Base-by-base conservation (phyloP, 53 echinoderm and acorn worm species). In the Stichopus horrens region DNA sequence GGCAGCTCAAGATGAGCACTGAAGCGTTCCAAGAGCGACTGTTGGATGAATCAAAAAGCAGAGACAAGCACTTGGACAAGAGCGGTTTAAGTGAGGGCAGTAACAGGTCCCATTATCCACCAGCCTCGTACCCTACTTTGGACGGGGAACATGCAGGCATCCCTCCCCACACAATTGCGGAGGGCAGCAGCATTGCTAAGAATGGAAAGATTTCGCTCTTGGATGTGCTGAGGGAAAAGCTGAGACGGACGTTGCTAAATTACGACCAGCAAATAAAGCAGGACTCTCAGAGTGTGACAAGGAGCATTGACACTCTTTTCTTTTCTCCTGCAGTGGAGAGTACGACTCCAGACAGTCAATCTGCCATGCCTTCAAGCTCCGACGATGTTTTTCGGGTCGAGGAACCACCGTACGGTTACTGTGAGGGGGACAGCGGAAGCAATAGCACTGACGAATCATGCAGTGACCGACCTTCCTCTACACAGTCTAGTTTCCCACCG, bases 321-420 rank as follows among this genome's bases (percentile, higher is more conserved):
- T 87, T 87, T 23, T 87, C 87, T 22, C 87, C 87, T 18, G 87
- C 75, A n/a, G 87, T 87, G 11, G 87, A 87, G 55, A 87, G 87
- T 21, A 87, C 87, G 18, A 75, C 75, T 4, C 87, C 85, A 7
- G 85, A 85, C 52, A 85, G 85, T 66, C 85, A 85, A 52, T 85
- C 85, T 13, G 85, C 85, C 23, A 85, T 85, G 85, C 85, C 85
- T 52, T 85, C 85, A 16, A 85, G 85, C 52, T 85, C 85, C 21
- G 85, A 85, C 37, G 85, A 85, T 23, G 85, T 85, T 20, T 85
- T 85, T 16, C 23, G 68, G 19, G 58, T 52, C 4, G 60, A 59
- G 23, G 85, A 85, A 60, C 85, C 85, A 14, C 65, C 60, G 10
- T 59, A 85, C 51, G 66, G 65, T 5, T 85, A 85, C 85, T 85